Conservation (phyloP, 1,140 invertebrate genomes). For the Zaprionus capensis region DNA sequence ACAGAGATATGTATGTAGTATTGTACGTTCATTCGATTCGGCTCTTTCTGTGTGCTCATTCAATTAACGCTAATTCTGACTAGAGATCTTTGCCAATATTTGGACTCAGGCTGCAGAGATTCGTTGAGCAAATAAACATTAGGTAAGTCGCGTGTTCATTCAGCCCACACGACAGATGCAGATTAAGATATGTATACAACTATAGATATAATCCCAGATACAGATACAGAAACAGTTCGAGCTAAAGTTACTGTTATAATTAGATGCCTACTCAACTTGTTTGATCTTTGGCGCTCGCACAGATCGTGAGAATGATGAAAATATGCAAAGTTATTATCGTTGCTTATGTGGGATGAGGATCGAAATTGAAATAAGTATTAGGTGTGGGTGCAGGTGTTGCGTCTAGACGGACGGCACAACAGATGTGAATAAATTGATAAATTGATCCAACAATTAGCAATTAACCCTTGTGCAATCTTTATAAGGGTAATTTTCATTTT, state of each 20-base stretch:
- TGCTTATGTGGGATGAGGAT: neutral
- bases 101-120: constrained; percentile 18
- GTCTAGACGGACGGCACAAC: constrained; percentile 16
- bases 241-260: constrained; percentile 13
- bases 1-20: neutral
- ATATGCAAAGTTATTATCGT: neutral
- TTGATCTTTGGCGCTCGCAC: constrained; percentile 19
- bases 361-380: neutral
- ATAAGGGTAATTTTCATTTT: neutral
- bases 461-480: neutral
- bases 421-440: neutral
- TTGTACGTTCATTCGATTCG: constrained; percentile 14
- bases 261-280: constrained; percentile 8
- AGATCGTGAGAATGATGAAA: constrained; percentile 8
- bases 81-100: constrained; percentile 53
- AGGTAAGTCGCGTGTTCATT: constrained; percentile 60
- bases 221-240: neutral
- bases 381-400: neutral
- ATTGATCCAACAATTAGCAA: neutral
- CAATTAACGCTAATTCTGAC: constrained; percentile 60
- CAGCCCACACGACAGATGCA: constrained; percentile 31
- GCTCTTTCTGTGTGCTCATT: constrained; percentile 54
- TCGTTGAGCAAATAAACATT: constrained; percentile 65
- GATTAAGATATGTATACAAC: constrained; percentile 5
- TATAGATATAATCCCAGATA: neutral